Evolutionary conservation across 1,140 invertebrate genomes (phyloP), one percentile per base, ranked within the genome.

Genomic region (Copidosoma floridanum): DNA sequence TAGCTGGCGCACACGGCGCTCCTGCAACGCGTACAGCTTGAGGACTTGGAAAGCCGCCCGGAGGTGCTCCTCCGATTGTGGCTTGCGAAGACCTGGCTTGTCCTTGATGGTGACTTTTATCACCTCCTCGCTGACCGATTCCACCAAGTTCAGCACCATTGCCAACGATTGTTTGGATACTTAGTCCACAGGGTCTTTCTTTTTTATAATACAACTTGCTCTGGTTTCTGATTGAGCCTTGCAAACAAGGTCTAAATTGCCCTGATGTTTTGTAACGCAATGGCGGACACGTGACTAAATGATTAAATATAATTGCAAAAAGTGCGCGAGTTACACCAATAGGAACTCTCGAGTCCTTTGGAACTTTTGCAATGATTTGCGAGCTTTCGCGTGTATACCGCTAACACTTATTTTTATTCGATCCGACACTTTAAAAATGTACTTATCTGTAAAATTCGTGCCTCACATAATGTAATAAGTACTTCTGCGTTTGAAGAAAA

Each of bases 101-200:
- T 79, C 76, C 55, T 65, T 76, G 8, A 80, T 78, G 0, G 72
- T 77, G 10, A 80, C 67, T 67, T 72, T 78, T n/a, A 80, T 79
- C 38, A 61, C 29, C 2, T 61, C 52, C 12, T 24, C 44, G 16
- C 53, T 26, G 12, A 50, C 29, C 6, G 35, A 51, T 23, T 54
- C 51, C 2, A 54, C 24, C 40, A 6, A 8, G 14, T 54, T 44
- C 23, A 41, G 38, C 18, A 59, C 37, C 57, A 59, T 59, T 11
- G 10, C 11, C 16, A 12, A 3, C 18, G 4, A 18, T n/a, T 18
- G 29, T 27, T 48, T 16, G 18, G 20, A 16, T 6, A 48, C 26
- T 29, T n/a, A 11, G 27, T 29, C 27, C 26, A 27, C 29, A 21
- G 23, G 18, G 5, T 43, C 10, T n/a, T 21, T 43, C 23, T 20